A percentile compares a stretch with the other conserved stretches of the same genome.
Evolutionary conservation across 2,113 vertebrate species (phyloP).

Genomic region (Cyanoramphus novaezelandiae): DNA sequence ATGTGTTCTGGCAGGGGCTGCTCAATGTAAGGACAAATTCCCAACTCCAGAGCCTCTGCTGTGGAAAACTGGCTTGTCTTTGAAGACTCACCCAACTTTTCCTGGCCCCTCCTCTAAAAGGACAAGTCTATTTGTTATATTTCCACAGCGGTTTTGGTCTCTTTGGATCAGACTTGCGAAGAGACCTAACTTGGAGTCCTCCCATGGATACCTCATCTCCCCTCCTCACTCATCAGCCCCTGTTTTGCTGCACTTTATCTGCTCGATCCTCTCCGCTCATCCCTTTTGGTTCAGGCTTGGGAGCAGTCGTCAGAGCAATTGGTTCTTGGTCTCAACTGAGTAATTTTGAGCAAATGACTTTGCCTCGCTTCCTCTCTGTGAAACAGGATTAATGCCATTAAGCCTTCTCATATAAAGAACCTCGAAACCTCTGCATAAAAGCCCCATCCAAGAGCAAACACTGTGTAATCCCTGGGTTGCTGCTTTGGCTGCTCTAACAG

Average conservation of each 20-base stretch:
- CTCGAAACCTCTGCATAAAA: neutral
- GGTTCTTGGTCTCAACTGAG: neutral
- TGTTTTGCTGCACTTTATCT: neutral
- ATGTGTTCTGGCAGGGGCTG: neutral
- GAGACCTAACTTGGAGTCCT: neutral
- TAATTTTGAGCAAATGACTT: neutral
- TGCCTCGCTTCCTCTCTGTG: neutral
- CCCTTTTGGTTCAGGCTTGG: neutral
- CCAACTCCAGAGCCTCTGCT: neutral
- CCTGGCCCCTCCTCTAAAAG: neutral
- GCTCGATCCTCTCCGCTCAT: neutral
- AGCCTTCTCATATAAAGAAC: neutral
- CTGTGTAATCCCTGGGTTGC: neutral
- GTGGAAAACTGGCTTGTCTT: neutral
- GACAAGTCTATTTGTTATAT: neutral
- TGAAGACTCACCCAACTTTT: neutral
- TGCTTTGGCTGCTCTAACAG: neutral
- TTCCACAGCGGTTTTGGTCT: neutral
- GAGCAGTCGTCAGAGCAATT: neutral
- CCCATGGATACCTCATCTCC: accelerated
- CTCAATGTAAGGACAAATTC: neutral
- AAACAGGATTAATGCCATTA: neutral
- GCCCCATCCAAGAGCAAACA: neutral
- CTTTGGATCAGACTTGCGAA: neutral
- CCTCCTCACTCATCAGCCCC: accelerated